Percentiles rank a stretch among this genome's conserved stretches.
phyloP scores from a whole-genome alignment of 2,113 vertebrate genomes.

The Salvator merianae region DNA sequence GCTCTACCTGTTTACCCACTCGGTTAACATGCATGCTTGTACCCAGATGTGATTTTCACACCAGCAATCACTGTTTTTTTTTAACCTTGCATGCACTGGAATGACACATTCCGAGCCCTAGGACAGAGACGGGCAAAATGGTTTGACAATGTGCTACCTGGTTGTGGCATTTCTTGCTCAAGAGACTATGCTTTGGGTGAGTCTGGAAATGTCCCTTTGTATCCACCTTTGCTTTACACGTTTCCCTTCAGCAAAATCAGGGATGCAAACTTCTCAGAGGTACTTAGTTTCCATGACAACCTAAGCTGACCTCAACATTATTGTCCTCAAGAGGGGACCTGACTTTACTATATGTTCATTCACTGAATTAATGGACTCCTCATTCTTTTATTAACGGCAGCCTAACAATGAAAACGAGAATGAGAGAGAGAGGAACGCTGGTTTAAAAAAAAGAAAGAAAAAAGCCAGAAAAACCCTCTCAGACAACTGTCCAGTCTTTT shows the following conservation, averaged over 20 bases:
- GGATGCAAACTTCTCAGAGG: constrained; percentile 84
- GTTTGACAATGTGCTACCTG: too few species aligned
- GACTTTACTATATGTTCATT: constrained; percentile 87
- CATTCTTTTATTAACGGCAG: constrained; percentile 79
- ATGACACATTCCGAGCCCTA: neutral
- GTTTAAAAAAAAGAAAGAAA: constrained; percentile 62
- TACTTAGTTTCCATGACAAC: constrained; percentile 86
- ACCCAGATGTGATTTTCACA: too few species aligned
- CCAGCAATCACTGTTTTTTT: too few species aligned
- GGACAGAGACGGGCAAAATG: neutral
- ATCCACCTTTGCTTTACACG: constrained; percentile 63
- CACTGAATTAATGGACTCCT: constrained; percentile 92
- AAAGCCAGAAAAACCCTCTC: constrained; percentile 52
- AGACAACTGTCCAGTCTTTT: constrained; percentile 79
- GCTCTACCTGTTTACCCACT: too few species aligned
- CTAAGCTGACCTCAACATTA: constrained; percentile 82
- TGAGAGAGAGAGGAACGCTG: constrained; percentile 73
- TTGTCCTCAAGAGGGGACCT: constrained; percentile 84
- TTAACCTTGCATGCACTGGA: too few species aligned
- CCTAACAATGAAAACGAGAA: constrained; percentile 56
- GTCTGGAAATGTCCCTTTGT: constrained; percentile 40
- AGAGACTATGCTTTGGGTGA: constrained; percentile 14
- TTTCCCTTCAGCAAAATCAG: constrained; percentile 81
- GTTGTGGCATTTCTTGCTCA: too few species aligned
- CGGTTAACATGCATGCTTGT: too few species aligned